phyloP scores from a whole-genome alignment of 2,113 vertebrate genomes.

The Muscicapa adusta region DNA sequence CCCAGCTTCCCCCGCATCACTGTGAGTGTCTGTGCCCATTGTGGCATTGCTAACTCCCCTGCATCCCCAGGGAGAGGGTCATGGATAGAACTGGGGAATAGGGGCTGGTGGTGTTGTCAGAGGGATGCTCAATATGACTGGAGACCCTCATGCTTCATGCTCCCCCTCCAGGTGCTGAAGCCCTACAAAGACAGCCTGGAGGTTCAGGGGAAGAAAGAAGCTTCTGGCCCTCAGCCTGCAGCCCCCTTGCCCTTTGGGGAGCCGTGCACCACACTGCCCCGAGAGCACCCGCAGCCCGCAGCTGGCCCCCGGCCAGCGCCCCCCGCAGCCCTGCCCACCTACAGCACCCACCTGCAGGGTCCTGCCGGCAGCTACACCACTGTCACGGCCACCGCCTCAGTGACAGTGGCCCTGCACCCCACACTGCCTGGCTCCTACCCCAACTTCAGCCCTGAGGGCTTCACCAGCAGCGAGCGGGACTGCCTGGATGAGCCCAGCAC shows the following conservation, averaged over 20 bases:
- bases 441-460: conserved; percentile 81
- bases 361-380: conserved; percentile 78
- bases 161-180: conserved; percentile 37
- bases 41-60: fast-evolving
- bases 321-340: conserved; percentile 67
- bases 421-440: conserved; percentile 86
- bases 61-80: neutral
- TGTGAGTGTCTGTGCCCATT: conserved; percentile 44
- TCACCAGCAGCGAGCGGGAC: conserved; percentile 75
- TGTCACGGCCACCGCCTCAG: conserved; percentile 89
- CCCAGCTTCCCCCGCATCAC: conserved; percentile 82
- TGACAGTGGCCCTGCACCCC: conserved; percentile 91
- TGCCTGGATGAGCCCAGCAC: conserved; percentile 70
- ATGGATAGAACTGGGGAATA: fast-evolving
- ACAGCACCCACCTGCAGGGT: conserved; percentile 66
- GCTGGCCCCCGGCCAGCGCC: conserved; percentile 44
- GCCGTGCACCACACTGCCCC: neutral
- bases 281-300: conserved; percentile 63
- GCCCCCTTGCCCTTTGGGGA: neutral
- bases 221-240: neutral
- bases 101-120: neutral
- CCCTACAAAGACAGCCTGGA: conserved; percentile 66
- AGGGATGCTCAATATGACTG: neutral
- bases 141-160: neutral
- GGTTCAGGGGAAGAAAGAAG: conserved; percentile 35